Evolutionary conservation across 1,140 invertebrate species (phyloP).

Genomic region (Lerema accius): DNA sequence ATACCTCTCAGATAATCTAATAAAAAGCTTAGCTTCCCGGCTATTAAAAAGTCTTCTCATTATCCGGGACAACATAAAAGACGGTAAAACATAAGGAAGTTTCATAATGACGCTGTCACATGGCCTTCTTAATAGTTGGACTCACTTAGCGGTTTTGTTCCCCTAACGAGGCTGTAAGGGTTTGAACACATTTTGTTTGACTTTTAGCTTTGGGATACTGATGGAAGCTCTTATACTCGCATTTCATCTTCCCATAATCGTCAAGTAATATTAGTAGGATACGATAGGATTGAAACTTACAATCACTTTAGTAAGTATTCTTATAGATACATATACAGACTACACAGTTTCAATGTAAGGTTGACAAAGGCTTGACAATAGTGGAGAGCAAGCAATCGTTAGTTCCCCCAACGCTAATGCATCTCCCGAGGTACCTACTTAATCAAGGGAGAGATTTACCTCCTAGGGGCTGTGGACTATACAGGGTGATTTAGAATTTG

Average conservation of each 20-base stretch:
- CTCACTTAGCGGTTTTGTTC: conserved; percentile 32
- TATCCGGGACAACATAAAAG: conserved; percentile 19
- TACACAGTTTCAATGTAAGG: conserved; percentile 27
- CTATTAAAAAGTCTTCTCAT: conserved; percentile 27
- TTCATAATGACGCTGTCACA: conserved; percentile 29
- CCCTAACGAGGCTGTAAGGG: conserved; percentile 14
- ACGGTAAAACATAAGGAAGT: conserved; percentile 28
- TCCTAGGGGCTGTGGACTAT: conserved; percentile 36
- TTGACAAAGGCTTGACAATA: conserved; percentile 25
- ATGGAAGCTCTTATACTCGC: too few species aligned
- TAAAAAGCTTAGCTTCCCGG: conserved; percentile 14
- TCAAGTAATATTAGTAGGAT: too few species aligned
- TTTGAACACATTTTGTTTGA: not conserved
- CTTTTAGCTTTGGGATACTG: not conserved
- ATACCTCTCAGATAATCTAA: conserved; percentile 9
- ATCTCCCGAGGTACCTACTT: conserved; percentile 49
- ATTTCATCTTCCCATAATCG: not conserved
- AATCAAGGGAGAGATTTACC: conserved; percentile 55
- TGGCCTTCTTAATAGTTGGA: conserved; percentile 34
- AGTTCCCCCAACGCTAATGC: conserved; percentile 44
- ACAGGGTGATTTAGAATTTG: conserved; percentile 37
- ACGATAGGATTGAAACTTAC: too few species aligned
- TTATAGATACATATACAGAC: too few species aligned
- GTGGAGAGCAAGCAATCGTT: conserved; percentile 13
- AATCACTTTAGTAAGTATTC: too few species aligned